A percentile compares a stretch with the other conserved stretches of the same genome.
Evolutionary conservation across 2,113 vertebrate genomes (phyloP).

Genomic region (Gallinago media): DNA sequence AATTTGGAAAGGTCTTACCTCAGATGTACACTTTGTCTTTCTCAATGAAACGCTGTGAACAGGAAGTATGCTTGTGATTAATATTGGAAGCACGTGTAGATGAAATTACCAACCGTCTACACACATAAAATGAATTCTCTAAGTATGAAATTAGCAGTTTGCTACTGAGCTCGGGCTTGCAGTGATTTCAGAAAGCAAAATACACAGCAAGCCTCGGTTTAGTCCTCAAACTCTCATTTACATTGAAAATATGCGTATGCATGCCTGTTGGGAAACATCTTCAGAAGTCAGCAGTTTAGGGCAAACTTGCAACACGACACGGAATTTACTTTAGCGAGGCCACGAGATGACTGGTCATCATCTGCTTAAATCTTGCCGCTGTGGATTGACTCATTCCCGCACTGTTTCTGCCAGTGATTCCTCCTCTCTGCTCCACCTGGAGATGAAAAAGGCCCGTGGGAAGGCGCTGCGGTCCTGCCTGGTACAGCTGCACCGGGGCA

Average conservation of each 20-base stretch:
- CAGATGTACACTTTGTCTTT: background rate
- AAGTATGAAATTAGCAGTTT: background rate
- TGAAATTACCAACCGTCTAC: slow-evolving; percentile 9
- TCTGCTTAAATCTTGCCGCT: background rate
- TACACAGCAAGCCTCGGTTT: background rate
- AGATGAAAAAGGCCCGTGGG: background rate
- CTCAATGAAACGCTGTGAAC: background rate
- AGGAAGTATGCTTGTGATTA: background rate
- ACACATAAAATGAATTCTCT: background rate
- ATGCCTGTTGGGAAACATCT: background rate
- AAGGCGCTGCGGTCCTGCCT: background rate
- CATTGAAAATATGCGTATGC: background rate
- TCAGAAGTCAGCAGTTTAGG: background rate
- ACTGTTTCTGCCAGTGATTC: background rate
- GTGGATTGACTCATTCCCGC: background rate
- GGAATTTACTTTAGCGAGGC: background rate
- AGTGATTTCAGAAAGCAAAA: background rate
- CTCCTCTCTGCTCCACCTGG: background rate
- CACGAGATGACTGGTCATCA: background rate
- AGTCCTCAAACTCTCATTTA: background rate
- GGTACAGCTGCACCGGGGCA: background rate
- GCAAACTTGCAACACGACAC: background rate
- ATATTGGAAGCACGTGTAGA: background rate
- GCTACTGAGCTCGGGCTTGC: background rate
- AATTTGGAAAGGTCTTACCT: background rate